Evolutionary conservation across 2,113 vertebrate genomes (phyloP), one percentile per base, ranked within the genome.

Genomic region (Danionella cerebrum): DNA sequence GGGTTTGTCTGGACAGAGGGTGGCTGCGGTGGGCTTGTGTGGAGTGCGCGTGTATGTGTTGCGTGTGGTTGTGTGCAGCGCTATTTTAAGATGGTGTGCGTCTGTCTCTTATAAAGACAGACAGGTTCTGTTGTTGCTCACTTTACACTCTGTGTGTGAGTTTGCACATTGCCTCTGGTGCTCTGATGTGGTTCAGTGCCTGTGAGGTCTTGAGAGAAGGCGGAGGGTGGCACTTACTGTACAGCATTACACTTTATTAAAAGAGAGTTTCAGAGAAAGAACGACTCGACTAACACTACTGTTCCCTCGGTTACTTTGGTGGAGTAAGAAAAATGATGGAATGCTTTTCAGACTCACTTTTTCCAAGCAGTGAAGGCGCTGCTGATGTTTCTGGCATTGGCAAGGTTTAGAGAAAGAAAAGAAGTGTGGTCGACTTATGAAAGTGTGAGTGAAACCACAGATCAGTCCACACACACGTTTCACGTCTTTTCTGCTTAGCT

Each of bases 171-270:
- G 80, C 81, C 82, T 78, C 81, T 79, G 82, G 73, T 76, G 62
- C 85, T 88, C 86, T 82, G 85, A 86, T 87, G 86, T 88, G 88
- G 86, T 87, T 73, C 74, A 82, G 79, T 57, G 83, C 84, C 80
- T 88, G 86, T 89, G 88, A 88, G 88, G 88, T 89, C 86, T 74
- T 60, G 50, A 75, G 67, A 35, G 25, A 38, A 63, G 42, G 66
- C 47, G 27, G 63, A 58, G 71, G 63, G 68, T 62, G 36, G 39
- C 71, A 63, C 54, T 67, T 39, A 63, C n/a, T n/a, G n/a, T n/a
- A n/a, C 19, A 44, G 69, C 72, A 53, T 45, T 63, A 69, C 58
- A 72, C 72, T 65, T 72, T 58, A 69, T 76, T 65, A 65, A 72
- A 48, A 76, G 71, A 44, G 33, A 53, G 11, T 54, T 70, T 48